Base-by-base conservation (phyloP, 2,888 invertebrate genomes). In the Agrotis segetum region DNA sequence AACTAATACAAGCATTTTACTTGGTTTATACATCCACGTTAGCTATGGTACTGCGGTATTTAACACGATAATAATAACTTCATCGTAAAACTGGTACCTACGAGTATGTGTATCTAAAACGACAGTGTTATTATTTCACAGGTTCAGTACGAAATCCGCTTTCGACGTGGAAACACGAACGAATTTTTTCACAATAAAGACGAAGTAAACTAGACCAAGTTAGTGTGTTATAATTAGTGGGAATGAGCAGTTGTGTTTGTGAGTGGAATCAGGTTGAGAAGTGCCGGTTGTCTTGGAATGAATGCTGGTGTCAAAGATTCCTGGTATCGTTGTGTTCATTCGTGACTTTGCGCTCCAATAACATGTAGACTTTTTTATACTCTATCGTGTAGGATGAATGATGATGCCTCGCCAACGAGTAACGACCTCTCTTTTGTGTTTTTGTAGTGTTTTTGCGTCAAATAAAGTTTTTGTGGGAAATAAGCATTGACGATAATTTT, bases 281-380 rank as follows among this genome's bases (percentile, higher is more conserved):
- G 79, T 66, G 78, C 81, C 78, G 73, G 82, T 82, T 79, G 69
- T 80, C 67, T 85, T 47, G 63, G 53, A 70, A 72, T 69, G 50
- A 80, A 71, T 73, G 53, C 59, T 83, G 77, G 81, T 86, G 84
- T 87, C 81, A 85, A 83, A 80, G 87, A 89, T 91, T 91, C 89
- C 88, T 85, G 84, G 89, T 88, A 92, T 88, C 85, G 86, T 86
- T 83, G 80, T 87, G 81, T 85, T 84, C 89, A 85, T 93, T 94
- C 95, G 94, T 94, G 94, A 92, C 91, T 94, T 92, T 90, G 88
- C 93, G 95, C 94, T 95, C 95, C 92, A 89, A 92, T 95, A 92
- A 89, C 78, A 87, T 78, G 79, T 78, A 83, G 78, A 68, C 47
- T 68, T 80, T 86, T 80, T 81, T 82, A 68, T 68, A 69, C 59